Conservation (phyloP, 2,888 invertebrate genomes). For the Dasypogon diadema region DNA sequence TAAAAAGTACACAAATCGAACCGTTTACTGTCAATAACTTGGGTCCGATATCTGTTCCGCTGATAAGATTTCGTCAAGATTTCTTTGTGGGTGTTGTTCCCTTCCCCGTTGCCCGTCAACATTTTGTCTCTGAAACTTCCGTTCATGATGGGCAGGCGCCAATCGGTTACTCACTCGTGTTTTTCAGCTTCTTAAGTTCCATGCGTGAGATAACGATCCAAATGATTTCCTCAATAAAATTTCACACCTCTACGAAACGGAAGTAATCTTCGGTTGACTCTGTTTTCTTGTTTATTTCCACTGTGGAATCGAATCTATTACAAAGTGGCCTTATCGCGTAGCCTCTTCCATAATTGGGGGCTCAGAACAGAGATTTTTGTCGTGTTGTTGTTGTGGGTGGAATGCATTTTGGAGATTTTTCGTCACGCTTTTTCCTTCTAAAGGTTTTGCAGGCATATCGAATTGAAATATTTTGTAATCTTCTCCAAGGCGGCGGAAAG, state of each 20-base stretch:
- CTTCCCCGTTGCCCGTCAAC: background rate
- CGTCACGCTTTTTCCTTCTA: too few relatives aligned
- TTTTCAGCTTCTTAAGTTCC: background rate
- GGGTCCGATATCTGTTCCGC: slow-evolving; percentile 6
- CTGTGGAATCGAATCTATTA: background rate
- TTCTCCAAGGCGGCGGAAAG: too few relatives aligned
- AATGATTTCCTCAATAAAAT: slow-evolving; percentile 40
- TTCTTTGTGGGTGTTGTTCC: background rate
- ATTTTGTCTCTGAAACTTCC: slow-evolving; percentile 19
- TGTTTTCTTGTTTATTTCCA: too few relatives aligned
- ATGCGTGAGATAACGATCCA: background rate
- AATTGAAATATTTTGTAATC: too few relatives aligned
- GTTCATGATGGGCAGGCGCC: slow-evolving; percentile 14
- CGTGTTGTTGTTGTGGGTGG: background rate
- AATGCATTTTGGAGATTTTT: slow-evolving; percentile 14
- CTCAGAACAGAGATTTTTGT: background rate
- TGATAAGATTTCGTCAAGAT: slow-evolving; percentile 35
- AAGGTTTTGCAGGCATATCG: too few relatives aligned
- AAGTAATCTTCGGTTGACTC: slow-evolving; percentile 18
- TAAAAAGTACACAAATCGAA: slow-evolving; percentile 19
- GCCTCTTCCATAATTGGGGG: background rate
- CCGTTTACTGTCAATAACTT: slow-evolving; percentile 30
- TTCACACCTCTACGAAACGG: slow-evolving; percentile 32
- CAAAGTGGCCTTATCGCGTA: background rate
- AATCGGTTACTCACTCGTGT: background rate